These are phyloP conservation scores for Petrolisthes manimaculis DNA, from an alignment of 2,888 invertebrate genomes.

Conservation along the genomic window DNA sequence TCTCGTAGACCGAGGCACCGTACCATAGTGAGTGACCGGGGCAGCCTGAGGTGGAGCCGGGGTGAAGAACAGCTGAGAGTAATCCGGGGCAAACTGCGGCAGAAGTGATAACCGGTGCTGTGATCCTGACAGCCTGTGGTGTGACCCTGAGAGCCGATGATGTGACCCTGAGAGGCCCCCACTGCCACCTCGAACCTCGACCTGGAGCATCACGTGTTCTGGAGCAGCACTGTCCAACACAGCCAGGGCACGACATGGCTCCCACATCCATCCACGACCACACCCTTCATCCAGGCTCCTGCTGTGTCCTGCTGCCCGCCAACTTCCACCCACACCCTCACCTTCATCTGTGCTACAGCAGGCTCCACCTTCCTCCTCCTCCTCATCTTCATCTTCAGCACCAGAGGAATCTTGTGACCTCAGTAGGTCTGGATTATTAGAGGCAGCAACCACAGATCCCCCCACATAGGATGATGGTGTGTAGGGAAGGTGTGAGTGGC, in stretches of 20 bases:
- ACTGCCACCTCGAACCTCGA: too few species aligned
- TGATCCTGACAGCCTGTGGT: conserved; percentile 38
- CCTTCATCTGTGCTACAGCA: conserved; percentile 54
- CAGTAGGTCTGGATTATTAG: conserved; percentile 59
- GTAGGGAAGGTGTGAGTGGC: conserved; percentile 58
- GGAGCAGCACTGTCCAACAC: conserved; percentile 63
- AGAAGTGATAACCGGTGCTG: conserved; percentile 52
- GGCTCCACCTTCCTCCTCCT: conserved; percentile 39
- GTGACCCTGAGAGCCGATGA: too few species aligned
- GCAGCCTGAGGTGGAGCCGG: conserved; percentile 28
- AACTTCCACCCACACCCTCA: conserved; percentile 25
- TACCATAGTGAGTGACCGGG: conserved; percentile 39
- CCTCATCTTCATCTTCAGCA: conserved; percentile 33
- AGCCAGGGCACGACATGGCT: conserved; percentile 58
- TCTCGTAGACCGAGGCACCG: conserved; percentile 49
- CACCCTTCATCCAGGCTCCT: conserved; percentile 47
- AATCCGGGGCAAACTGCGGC: conserved; percentile 63
- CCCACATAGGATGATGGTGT: conserved; percentile 52
- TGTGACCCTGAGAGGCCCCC: too few species aligned
- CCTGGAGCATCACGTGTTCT: conserved; percentile 61
- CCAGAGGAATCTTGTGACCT: conserved; percentile 47
- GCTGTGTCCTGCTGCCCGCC: conserved; percentile 30
- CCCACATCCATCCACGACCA: conserved; percentile 55
- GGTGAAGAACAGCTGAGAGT: conserved; percentile 45
- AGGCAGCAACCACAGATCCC: conserved; percentile 49